A percentile compares a stretch with the other conserved stretches of the same genome.
phyloP scores from a whole-genome alignment of 2,113 vertebrate genomes.

The Numenius arquata region DNA sequence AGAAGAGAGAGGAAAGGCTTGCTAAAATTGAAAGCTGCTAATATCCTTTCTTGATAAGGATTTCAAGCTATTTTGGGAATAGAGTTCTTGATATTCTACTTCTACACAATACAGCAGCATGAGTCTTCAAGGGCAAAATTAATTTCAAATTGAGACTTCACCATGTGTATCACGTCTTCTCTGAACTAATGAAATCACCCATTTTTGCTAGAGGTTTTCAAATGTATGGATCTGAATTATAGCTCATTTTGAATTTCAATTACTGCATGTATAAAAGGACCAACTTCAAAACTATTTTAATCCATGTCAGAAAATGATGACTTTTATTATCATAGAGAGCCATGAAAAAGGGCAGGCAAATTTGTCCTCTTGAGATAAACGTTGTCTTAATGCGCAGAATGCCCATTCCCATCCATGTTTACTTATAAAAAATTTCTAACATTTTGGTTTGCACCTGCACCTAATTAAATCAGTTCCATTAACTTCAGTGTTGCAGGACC shows the following conservation, averaged over 20 bases:
- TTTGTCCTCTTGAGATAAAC: background rate
- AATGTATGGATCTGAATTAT: background rate
- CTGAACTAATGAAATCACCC: background rate
- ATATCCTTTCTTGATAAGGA: constrained; percentile 48
- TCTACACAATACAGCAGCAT: background rate
- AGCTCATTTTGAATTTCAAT: background rate
- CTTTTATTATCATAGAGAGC: background rate
- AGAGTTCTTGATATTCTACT: background rate
- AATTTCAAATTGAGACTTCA: background rate
- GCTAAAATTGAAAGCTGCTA: constrained; percentile 46
- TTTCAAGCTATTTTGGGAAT: constrained; percentile 16
- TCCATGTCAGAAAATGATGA: background rate
- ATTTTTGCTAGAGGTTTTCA: background rate
- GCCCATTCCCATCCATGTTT: background rate
- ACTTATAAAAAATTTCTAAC: background rate
- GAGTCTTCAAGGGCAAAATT: background rate
- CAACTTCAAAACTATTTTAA: background rate
- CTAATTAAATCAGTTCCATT: background rate
- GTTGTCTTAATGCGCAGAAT: background rate
- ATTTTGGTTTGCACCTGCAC: background rate
- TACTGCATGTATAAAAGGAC: background rate
- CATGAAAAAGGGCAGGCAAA: background rate
- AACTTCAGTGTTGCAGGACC: background rate
- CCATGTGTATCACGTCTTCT: background rate
- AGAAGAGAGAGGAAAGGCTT: constrained; percentile 39